Base-by-base conservation (phyloP, 2,888 invertebrate genomes). In the Brenthis ino region DNA sequence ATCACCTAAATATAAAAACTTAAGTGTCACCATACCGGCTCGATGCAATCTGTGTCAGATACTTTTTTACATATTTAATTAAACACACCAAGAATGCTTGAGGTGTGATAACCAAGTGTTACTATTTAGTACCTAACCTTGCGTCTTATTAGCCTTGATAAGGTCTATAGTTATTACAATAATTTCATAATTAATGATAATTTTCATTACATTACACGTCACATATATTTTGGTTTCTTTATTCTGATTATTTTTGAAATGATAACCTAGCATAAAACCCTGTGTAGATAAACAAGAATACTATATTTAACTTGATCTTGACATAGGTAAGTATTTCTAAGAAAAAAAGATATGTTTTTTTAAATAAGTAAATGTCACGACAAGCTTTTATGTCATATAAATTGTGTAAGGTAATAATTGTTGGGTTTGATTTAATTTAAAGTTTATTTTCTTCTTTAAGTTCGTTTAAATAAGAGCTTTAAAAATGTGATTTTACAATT, bases 51-150 rank as follows among this genome's bases (percentile, higher is more conserved):
- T 64, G 60, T 61, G 68, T 56, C 64, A 64, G 56, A 55, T 13
- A 65, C 60, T 66, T 69, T 67, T 66, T 69, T 64, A 57, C 51
- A 37, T 47, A 47, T 56, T 1, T 37, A 24, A 24, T 3, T 48
- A 58, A 43, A 24, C 53, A 54, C 63, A 53, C 53, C 55, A 56
- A 54, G 61, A 65, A 57, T 57, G 28, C 63, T 54, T n/a, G 53
- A 69, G 65, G 65, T 69, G 47, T 65, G 60, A 56, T 68, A 60
- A 47, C 54, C 58, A 20, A 53, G 51, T 57, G 57, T 61, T 65
- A 65, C 33, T 55, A 67, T 67, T 67, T 67, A 61, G 67, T 61
- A 61, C 61, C 12, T 67, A 60, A 61, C 67, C 67, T 67, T 67
- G 20, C 1, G n/a, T 37, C 6, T 14, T 14, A 33, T 0, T 37